These are phyloP conservation scores for Drosophila ficusphila DNA, from an alignment of 1,140 invertebrate genomes.

Conservation along the genomic window DNA sequence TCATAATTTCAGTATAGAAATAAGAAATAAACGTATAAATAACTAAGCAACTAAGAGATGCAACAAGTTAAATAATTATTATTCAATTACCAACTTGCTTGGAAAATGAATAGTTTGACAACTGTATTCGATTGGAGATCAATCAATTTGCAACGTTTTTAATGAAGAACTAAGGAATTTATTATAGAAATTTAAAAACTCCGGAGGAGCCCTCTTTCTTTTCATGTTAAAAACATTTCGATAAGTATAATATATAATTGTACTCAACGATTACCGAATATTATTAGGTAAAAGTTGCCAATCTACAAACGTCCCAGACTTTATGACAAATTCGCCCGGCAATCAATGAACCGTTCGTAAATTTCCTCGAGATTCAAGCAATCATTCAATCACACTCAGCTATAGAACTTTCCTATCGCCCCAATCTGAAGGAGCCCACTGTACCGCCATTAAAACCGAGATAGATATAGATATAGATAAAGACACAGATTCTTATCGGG, in stretches of 20 bases:
- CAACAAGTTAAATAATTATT: background rate
- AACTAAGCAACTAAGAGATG: too few species aligned
- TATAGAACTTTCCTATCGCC: slow-evolving; percentile 14
- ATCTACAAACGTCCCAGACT: slow-evolving; percentile 26
- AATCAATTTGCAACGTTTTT: too few species aligned
- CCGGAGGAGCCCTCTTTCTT: too few species aligned
- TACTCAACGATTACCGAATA: background rate
- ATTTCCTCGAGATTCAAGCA: slow-evolving; percentile 4
- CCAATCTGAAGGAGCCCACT: slow-evolving; percentile 34
- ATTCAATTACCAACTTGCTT: too few species aligned
- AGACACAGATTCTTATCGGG: slow-evolving; percentile 42
- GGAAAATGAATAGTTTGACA: too few species aligned
- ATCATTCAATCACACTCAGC: slow-evolving; percentile 19
- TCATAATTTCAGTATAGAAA: slow-evolving; percentile 30
- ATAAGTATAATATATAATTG: background rate
- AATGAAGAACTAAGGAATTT: too few species aligned
- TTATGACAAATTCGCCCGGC: slow-evolving; percentile 18
- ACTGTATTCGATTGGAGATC: too few species aligned
- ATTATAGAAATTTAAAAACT: too few species aligned
- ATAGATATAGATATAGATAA: too few species aligned
- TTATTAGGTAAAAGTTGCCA: slow-evolving; percentile 1
- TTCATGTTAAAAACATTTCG: background rate
- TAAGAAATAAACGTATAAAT: background rate
- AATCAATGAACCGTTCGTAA: slow-evolving; percentile 29
- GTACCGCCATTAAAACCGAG: slow-evolving; percentile 23